Conservation (phyloP, 2,888 invertebrate genomes). For the Tenodera sinensis region DNA sequence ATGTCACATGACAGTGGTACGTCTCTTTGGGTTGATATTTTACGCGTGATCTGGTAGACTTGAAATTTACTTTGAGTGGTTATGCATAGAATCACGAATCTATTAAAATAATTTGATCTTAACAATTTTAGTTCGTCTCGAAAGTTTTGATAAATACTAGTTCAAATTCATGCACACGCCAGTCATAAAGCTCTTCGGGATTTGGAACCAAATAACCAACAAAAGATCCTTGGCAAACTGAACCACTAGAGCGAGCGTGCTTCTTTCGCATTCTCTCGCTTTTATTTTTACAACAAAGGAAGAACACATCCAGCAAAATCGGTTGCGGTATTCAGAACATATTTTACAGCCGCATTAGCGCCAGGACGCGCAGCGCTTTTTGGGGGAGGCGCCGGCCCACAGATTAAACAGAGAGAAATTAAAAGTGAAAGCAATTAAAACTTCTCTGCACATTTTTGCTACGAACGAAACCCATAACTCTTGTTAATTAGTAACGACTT, state of each 20-base stretch:
- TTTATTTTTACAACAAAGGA: background rate
- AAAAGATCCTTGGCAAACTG: background rate
- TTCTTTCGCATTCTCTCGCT: background rate
- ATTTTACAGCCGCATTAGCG: background rate
- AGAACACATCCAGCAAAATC: background rate
- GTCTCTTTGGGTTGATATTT: no score
- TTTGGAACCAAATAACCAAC: background rate
- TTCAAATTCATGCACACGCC: background rate
- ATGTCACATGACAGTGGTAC: no score
- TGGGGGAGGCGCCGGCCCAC: background rate
- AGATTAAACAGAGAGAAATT: background rate
- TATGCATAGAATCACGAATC: no score
- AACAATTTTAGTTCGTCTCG: background rate
- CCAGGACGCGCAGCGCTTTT: background rate
- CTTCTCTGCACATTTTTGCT: background rate
- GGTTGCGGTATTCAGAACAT: background rate
- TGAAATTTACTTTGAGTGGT: no score
- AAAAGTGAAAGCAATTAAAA: background rate
- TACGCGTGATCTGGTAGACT: no score
- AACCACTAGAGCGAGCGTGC: background rate
- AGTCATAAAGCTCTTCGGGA: no score
- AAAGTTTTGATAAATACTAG: background rate
- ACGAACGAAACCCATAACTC: background rate
- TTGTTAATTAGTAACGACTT: background rate
- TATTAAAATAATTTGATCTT: background rate